Evolutionary conservation across 2,113 vertebrate species (phyloP), one percentile per base, ranked within the genome.

Genomic region (Ageneiosus marmoratus): DNA sequence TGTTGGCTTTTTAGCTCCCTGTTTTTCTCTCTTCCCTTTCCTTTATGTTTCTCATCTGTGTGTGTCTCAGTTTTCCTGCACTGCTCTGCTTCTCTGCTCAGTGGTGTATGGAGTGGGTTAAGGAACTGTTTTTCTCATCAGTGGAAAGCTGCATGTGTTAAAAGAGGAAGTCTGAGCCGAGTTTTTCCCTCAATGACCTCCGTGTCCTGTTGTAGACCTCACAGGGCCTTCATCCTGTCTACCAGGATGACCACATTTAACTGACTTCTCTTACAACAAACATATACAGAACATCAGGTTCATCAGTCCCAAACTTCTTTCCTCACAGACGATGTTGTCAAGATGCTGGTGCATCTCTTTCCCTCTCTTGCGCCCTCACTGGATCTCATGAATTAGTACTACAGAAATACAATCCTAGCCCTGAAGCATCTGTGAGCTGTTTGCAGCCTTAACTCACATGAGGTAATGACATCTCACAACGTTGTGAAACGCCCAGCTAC

Each of bases 101-200:
- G 44, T 72, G 46, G 53, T 83, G 77, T 55, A 73, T 65, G 37
- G 56, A 15, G 41, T 41, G 44, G 75, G 41, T n/a, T 55, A 48
- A n/a, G 37, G 62, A 78, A 84, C 77, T 84, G 85, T 88, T 88
- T 88, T 86, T 83, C 85, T 88, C 87, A 88, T 86, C 87, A 84
- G 65, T 79, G 79, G 75, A 84, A 84, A 60, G 83, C 79, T 32
- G 53, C 51, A 62, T 75, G 84, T 79, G 76, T 75, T 80, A 86
- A 80, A 70, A 77, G 75, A 87, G 51, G 80, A 84, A 34, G 53
- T 83, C 73, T 77, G 73, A 37, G 55, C 81, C 32, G 77, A 48
- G 60, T 77, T 53, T 73, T 74, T 46, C 51, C 41, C 60, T 83
- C 84, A 81, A 55, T 63, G 83, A 85, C 80, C 81, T 83, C 69